Evolutionary conservation across 2,113 vertebrate species (phyloP).

Genomic region (Corapipo altera): DNA sequence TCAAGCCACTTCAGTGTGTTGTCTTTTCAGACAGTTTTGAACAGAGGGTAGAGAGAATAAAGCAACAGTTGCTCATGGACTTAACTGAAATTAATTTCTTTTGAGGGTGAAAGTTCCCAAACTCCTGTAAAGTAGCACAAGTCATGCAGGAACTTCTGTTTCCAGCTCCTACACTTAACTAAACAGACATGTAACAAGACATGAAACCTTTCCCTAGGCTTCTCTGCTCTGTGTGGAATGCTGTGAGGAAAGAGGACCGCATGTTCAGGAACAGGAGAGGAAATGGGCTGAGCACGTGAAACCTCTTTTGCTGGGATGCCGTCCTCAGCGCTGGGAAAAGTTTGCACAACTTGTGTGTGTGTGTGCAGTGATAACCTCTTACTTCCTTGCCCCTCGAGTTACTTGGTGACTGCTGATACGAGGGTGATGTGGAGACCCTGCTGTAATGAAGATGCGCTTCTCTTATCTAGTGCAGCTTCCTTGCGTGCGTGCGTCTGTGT

Average conservation of each 20-base stretch:
- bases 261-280: constrained; percentile 54
- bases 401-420: neutral
- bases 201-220: neutral
- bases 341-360: neutral
- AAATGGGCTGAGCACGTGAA: constrained; percentile 49
- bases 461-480: constrained; percentile 15
- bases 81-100: neutral
- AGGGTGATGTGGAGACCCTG: neutral
- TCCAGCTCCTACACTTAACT: neutral
- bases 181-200: neutral
- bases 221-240: neutral
- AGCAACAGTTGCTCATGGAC: neutral
- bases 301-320: neutral
- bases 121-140: neutral
- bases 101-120: neutral
- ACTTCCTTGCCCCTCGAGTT: neutral
- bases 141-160: neutral
- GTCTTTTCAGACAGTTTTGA: neutral
- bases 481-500: accelerated
- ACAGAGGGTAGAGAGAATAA: neutral
- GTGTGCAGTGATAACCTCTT: constrained; percentile 34
- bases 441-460: neutral
- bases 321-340: neutral
- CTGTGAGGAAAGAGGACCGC: constrained; percentile 44
- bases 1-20: neutral